Evolutionary conservation across 1,140 invertebrate genomes (phyloP), one percentile per base, ranked within the genome.

Genomic region (Cotesia glomerata): DNA sequence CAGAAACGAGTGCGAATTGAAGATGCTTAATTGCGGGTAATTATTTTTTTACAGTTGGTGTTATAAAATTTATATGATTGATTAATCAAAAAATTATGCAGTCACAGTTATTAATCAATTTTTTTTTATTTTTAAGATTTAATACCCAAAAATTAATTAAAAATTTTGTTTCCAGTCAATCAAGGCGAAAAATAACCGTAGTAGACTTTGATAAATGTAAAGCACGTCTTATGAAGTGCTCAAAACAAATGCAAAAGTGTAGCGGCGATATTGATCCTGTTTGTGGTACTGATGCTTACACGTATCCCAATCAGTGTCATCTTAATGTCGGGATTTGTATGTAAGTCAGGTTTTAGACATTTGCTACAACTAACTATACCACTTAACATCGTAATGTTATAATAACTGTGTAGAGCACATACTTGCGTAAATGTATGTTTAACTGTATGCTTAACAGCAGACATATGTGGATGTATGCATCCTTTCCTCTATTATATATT

Each of bases 21-120:
- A 93, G 82, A 93, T 95, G 90, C 89, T 96, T 4, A 96, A 95
- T 79, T 97, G 95, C 84, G 95, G 95, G 95, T 96, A 81, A 89
- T 91, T 90, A 68, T 16, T 8, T 36, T 56, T 51, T 51, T 51
- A 11, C n/a, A 51, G 8, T n/a, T 11, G n/a, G 2, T 11, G n/a
- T 1, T 51, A 11, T 26, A 4, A n/a, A 3, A 61, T 32, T 36
- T 14, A 67, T 66, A 32, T n/a, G 3, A 26, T 26, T 26, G 26
- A 26, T 26, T 45, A 66, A 32, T n/a, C 66, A 45, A 61, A 18
- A 45, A 45, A 45, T 45, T 45, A 45, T 45, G 11, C 0, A 56
- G 18, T 56, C 11, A 56, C 18, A 13, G 14, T 59, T 45, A 36
- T 16, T 0, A 36, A 66, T 51, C 18, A 51, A 18, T 51, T 18